Evolutionary conservation across 2,888 invertebrate genomes (phyloP).

Genomic region (Lasioglossum calceatum): DNA sequence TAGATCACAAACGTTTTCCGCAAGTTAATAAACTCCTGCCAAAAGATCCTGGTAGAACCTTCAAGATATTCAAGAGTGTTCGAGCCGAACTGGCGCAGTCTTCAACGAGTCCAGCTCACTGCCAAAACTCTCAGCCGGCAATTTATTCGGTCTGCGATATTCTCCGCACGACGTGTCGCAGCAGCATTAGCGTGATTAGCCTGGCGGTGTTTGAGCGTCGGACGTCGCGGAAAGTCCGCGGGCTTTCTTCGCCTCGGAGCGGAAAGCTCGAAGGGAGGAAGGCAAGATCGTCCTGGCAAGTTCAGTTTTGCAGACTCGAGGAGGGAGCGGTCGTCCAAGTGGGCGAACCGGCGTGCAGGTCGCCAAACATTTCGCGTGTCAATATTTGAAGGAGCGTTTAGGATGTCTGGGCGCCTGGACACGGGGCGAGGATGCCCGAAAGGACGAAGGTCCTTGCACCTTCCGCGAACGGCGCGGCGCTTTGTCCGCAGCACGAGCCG

Average conservation of each 20-base stretch:
- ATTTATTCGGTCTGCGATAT: not conserved
- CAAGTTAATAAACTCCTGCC: not conserved
- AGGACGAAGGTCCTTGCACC: conserved; percentile 61
- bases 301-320: conserved; percentile 19
- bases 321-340: conserved; percentile 5
- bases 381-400: conserved; percentile 71
- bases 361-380: conserved; percentile 65
- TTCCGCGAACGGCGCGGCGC: not conserved
- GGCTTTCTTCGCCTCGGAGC: not conserved
- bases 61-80: not conserved
- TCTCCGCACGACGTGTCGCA: not conserved
- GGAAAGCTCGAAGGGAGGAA: conserved; percentile 6
- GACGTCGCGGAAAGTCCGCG: conserved; percentile 6
- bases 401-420: conserved; percentile 63
- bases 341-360: conserved; percentile 34
- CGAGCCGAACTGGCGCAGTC: not conserved
- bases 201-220: conserved; percentile 33
- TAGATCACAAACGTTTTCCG: not conserved
- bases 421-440: conserved; percentile 23
- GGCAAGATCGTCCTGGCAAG: conserved; percentile 31
- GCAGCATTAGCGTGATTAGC: conserved; percentile 44
- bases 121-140: not conserved
- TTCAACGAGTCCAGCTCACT: not conserved
- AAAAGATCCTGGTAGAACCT: not conserved
- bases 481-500: not conserved